Percentiles rank a stretch among this genome's conserved stretches.
These are phyloP conservation scores for Elysia chlorotica DNA, from an alignment of 1,140 invertebrate genomes.

Conservation along the genomic window DNA sequence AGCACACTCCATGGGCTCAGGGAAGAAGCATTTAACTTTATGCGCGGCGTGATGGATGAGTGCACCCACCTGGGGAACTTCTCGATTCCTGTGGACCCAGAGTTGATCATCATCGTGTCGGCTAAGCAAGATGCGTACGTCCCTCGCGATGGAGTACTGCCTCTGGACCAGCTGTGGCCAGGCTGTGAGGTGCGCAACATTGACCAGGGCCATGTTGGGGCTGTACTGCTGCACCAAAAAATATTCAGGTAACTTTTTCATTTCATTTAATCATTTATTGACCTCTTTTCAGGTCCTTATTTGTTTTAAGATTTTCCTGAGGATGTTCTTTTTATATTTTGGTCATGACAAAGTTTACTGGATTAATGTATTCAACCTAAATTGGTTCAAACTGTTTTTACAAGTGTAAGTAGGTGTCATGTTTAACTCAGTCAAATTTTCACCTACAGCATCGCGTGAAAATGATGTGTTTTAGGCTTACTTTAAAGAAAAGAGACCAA, in stretches of 20 bases:
- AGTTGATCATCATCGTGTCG: conserved; percentile 55
- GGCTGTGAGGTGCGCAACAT: conserved; percentile 86
- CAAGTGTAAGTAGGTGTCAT: no score
- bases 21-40: conserved; percentile 75
- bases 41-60: conserved; percentile 98
- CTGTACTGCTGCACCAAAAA: conserved; percentile 85
- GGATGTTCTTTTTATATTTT: neutral
- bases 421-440: no score
- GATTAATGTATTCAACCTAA: no score
- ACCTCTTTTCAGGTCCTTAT: no score
- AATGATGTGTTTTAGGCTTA: no score
- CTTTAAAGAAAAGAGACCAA: no score
- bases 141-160: conserved; percentile 79
- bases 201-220: conserved; percentile 83
- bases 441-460: no score
- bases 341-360: no score
- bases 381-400: no score
- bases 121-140: conserved; percentile 86
- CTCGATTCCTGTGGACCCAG: conserved; percentile 78
- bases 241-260: conserved; percentile 75
- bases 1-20: no score
- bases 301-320: neutral
- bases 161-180: conserved; percentile 88
- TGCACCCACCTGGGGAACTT: conserved; percentile 96
- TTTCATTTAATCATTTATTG: no score